Base-by-base conservation (phyloP, 2,797 vertebrate species). In the Vultur gryphus region DNA sequence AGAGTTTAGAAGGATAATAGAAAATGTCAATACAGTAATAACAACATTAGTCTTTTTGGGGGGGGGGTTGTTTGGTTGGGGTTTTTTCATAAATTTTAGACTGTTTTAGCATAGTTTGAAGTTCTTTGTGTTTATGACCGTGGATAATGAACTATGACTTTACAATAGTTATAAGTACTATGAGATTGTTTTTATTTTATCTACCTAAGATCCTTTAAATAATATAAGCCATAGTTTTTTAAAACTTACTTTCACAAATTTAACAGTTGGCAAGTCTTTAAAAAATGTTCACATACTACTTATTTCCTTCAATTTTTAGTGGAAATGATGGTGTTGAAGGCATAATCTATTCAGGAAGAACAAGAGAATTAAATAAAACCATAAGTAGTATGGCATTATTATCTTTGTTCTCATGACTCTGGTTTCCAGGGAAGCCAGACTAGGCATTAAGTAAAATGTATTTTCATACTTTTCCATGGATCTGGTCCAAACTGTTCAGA, bases 261-360 rank as follows among this genome's bases (percentile, higher is more conserved):
- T 61, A 44, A 18, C 26, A 58, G 37, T 59, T 92, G n/a, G 16
- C 33, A 81, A 54, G 7, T 39, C 70, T 70, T 90, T 61, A 1
- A 66, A 71, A 87, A 66, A 24, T 57, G 11, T 69, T 90, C 4
- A 4, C 51, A 23, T 72, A 4, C 10, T 76, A 55, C 29, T 58
- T 55, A 49, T 16, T 96, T 92, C 72, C 59, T 90, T 71, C 48
- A 41, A 4, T 77, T 85, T 77, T 82, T 84, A 54, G 13, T 57
- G 35, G 41, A 79, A 89, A 64, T 62, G 13, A 21, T 83, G 23
- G 37, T 83, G 73, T 55, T 77, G 55, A 83, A 84, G 25, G 35
- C 39, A 55, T 89, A 55, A 73, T 76, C 44, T 83, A 11, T 77
- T 73, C 51, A 62, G 51, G 71, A 96, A 93, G 62, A 90, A 62